Evolutionary conservation across 2,113 vertebrate genomes (phyloP), one percentile per base, ranked within the genome.

Genomic region (Pitta sordida): DNA sequence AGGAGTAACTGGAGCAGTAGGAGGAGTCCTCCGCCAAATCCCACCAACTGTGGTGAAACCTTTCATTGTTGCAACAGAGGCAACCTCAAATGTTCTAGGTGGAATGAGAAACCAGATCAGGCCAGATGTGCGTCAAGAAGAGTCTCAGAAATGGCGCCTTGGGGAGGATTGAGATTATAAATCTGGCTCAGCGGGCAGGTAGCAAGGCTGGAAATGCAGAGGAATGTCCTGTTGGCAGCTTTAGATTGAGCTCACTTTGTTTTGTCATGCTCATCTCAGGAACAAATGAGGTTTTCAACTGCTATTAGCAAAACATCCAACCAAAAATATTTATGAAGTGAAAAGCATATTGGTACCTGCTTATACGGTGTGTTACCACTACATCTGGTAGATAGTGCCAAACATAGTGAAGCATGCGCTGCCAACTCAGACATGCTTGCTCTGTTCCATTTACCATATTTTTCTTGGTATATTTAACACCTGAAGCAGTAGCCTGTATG

Each of bases 91-190:
- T 8, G 99, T 99, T 46, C 86, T 99, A 44, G 99, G 99, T 11
- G 99, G 99, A 70, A 99, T 99, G 99, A 98, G 99, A 92, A 99
- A 99, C 98, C 99, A 99, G 93, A 99, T 99, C 68, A 98, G 99
- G 84, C 99, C 99, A 0, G 99, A 99, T 17, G 99, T 99, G 5
- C 98, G 99, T 41, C 99, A 99, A 76, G 99, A 99, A 68, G 99
- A 99, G 86, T 99, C 99, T 10, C 99, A 99, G 97, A 99, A 99
- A 48, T 99, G 99, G 99, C 98, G 99, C 77, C 98, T 98, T 7
- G 98, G 98, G 26, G 98, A 99, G 30, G 98, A 99, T 34, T 99
- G 96, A 98, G 23, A 10, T 34, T 32, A 32, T 81, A 17, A 44
- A 59, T 79, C 7, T 13, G 73, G 4, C 55, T 82, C 73, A 77